These are phyloP conservation scores for Tetranychus cinnabarinus DNA, from an alignment of 1,140 invertebrate species.

Conservation along the genomic window DNA sequence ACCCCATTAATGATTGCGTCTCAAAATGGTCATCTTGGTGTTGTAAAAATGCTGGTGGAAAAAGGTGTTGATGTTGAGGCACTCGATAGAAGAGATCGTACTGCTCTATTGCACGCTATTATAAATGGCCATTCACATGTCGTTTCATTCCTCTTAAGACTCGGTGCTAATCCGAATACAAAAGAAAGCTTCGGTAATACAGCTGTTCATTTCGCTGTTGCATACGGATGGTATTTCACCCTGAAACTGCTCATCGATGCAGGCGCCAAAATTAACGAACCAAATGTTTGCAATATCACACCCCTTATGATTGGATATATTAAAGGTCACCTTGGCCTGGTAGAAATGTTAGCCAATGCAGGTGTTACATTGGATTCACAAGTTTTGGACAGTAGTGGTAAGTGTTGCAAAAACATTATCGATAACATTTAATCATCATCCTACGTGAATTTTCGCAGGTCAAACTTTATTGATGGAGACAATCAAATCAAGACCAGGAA, in stretches of 20 bases:
- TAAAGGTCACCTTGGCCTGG: too few species aligned
- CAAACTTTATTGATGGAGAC: too few species aligned
- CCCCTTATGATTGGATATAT: slow-evolving; percentile 15
- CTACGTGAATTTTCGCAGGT: too few species aligned
- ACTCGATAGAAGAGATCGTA: slow-evolving; percentile 25
- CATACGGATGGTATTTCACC: slow-evolving; percentile 31
- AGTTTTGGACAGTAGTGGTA: too few species aligned
- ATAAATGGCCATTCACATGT: slow-evolving; percentile 29
- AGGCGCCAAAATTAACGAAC: slow-evolving; percentile 21
- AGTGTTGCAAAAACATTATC: too few species aligned
- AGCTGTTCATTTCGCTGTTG: slow-evolving; percentile 28
- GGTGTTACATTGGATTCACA: too few species aligned
- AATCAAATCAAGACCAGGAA: too few species aligned
- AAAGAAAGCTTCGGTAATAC: slow-evolving; percentile 28
- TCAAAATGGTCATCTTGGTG: slow-evolving; percentile 21
- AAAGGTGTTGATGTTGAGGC: slow-evolving; percentile 21
- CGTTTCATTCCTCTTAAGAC: slow-evolving; percentile 24
- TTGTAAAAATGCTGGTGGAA: slow-evolving; percentile 22
- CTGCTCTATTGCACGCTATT: slow-evolving; percentile 27
- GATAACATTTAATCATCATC: too few species aligned
- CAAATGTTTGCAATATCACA: slow-evolving; percentile 29
- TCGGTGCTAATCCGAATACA: slow-evolving; percentile 24
- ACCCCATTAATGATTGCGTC: slow-evolving; percentile 27
- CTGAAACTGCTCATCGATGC: slow-evolving; percentile 26
- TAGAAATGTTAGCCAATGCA: too few species aligned